These are phyloP conservation scores for Andricus quercusramuli DNA, from an alignment of 2,888 invertebrate genomes.

Conservation along the genomic window DNA sequence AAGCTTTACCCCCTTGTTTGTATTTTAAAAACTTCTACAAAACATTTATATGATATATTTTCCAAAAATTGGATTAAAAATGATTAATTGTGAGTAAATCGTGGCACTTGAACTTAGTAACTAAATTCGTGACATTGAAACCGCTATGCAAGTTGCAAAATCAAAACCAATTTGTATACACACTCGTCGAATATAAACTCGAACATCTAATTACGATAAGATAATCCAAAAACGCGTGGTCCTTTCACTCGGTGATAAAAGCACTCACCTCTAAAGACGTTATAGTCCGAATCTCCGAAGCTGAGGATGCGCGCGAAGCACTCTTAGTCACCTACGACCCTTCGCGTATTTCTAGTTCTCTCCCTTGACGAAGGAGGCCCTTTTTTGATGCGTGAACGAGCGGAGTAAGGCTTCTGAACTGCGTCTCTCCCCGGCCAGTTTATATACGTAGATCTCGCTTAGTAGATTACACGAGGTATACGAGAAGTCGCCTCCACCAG, in stretches of 20 bases:
- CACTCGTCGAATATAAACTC: background rate
- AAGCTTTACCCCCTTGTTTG: background rate
- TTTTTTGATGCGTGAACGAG: slow-evolving; percentile 70
- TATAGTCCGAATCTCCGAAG: slow-evolving; percentile 17
- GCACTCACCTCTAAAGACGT: slow-evolving; percentile 30
- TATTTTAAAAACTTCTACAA: background rate
- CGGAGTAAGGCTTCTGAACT: slow-evolving; percentile 75
- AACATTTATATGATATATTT: too few species aligned
- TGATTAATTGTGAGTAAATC: background rate
- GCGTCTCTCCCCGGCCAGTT: slow-evolving; percentile 75
- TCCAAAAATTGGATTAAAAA: too few species aligned
- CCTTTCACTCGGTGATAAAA: background rate
- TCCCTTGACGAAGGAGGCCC: slow-evolving; percentile 57
- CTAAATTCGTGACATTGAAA: background rate
- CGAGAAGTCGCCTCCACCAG: slow-evolving; percentile 67
- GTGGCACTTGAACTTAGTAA: background rate
- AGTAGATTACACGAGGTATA: slow-evolving; percentile 63
- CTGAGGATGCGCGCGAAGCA: slow-evolving; percentile 46
- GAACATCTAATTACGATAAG: background rate
- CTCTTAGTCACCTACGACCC: slow-evolving; percentile 53
- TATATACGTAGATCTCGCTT: slow-evolving; percentile 77
- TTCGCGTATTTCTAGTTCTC: slow-evolving; percentile 40
- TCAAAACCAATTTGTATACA: background rate
- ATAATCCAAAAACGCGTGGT: background rate
- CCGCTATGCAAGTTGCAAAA: background rate